Conservation (phyloP, 1,140 invertebrate species). For the Heliconius congener region DNA sequence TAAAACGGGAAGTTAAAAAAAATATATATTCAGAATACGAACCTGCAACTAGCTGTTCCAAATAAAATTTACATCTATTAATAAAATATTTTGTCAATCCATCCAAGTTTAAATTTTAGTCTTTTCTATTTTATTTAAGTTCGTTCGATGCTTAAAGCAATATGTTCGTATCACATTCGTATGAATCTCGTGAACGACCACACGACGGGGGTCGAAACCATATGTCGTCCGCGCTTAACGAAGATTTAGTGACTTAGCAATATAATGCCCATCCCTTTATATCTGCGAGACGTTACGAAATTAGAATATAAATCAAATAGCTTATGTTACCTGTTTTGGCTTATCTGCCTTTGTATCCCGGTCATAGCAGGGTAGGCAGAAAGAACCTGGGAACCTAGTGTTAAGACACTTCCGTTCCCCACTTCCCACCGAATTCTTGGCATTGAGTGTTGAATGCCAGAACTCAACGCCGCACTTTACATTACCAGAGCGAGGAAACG, state of each 20-base stretch:
- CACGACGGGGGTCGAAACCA: conserved; percentile 35
- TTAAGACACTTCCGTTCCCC: too few relatives aligned
- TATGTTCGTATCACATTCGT: conserved; percentile 38
- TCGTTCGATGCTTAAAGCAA: conserved; percentile 20
- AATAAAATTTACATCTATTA: too few relatives aligned
- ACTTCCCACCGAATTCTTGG: too few relatives aligned
- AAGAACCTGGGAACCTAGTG: too few relatives aligned
- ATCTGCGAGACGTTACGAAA: not conserved
- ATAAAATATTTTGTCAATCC: too few relatives aligned
- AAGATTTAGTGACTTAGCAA: conserved; percentile 56
- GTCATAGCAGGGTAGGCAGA: too few relatives aligned
- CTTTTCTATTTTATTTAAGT: not conserved
- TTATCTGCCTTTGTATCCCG: not conserved
- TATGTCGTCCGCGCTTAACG: conserved; percentile 51
- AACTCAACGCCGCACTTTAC: too few relatives aligned
- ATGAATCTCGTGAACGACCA: conserved; percentile 30
- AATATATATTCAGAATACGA: too few relatives aligned
- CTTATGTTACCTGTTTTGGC: not conserved
- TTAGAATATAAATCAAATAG: conserved; percentile 4
- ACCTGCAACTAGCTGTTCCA: too few relatives aligned
- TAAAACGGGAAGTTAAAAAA: too few relatives aligned
- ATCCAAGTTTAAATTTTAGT: not conserved
- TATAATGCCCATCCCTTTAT: conserved; percentile 14
- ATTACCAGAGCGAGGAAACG: too few relatives aligned
- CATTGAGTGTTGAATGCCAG: too few relatives aligned